Conservation (phyloP, 2,113 vertebrate genomes). For the Cnemophilus loriae region DNA sequence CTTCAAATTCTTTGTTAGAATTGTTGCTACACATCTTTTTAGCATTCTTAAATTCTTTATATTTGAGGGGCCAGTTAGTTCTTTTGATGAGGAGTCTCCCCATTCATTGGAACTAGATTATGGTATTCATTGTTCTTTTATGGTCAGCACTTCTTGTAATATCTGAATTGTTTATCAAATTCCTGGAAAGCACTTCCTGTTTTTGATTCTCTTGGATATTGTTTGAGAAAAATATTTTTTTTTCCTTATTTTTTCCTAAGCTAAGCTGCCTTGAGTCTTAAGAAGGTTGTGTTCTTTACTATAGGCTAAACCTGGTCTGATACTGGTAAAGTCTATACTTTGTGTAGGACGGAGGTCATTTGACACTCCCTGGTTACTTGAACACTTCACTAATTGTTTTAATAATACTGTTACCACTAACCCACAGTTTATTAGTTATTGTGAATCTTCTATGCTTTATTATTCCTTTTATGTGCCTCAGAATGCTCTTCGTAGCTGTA, state of each 20-base stretch:
- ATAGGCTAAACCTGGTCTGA: not conserved
- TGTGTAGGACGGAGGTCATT: fast-evolving
- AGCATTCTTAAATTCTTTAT: not conserved
- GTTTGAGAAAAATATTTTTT: not conserved
- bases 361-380: not conserved
- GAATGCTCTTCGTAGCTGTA: not conserved
- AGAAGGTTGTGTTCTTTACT: not conserved
- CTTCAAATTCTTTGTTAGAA: not conserved
- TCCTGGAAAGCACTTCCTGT: not conserved
- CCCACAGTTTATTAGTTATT: not conserved
- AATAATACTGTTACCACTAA: not conserved
- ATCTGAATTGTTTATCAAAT: not conserved
- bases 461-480: not conserved
- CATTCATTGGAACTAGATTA: not conserved
- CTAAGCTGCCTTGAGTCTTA: not conserved
- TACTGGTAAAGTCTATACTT: not conserved
- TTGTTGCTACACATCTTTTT: not conserved
- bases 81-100: not conserved
- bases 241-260: not conserved
- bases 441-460: not conserved
- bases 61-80: not conserved
- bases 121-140: not conserved
- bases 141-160: not conserved
- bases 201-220: not conserved
- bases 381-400: not conserved